Conservation (phyloP, 2,888 invertebrate genomes). For the Acleris emargana region DNA sequence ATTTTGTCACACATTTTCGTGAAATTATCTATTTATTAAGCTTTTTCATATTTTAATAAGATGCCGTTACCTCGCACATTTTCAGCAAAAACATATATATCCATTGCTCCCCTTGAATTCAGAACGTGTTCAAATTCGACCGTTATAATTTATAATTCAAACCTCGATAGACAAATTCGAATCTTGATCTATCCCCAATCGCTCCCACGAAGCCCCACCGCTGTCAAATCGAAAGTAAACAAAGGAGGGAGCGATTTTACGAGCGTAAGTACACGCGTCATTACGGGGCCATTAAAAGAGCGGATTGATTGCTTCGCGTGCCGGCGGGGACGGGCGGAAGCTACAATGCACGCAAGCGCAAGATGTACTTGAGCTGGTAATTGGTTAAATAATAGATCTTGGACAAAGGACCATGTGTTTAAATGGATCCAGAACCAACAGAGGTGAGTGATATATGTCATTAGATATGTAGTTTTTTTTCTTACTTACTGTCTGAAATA, state of each 20-base stretch:
- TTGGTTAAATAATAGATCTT: too few relatives aligned
- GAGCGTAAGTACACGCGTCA: conserved; percentile 41
- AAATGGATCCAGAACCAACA: too few relatives aligned
- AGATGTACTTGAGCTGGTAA: neutral
- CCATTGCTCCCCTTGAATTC: too few relatives aligned
- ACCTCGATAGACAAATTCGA: too few relatives aligned
- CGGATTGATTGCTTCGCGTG: conserved; percentile 61
- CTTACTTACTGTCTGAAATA: neutral
- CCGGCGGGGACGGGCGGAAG: conserved; percentile 50
- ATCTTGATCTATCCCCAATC: neutral
- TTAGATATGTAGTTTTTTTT: neutral
- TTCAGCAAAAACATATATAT: too few relatives aligned
- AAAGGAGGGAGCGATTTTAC: conserved; percentile 12
- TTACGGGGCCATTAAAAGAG: conserved; percentile 61
- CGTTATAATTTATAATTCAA: too few relatives aligned
- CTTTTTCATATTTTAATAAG: too few relatives aligned
- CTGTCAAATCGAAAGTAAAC: neutral
- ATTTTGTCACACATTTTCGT: too few relatives aligned
- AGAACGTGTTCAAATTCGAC: too few relatives aligned
- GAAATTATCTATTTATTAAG: too few relatives aligned
- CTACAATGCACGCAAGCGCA: conserved; percentile 1
- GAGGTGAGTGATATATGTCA: neutral
- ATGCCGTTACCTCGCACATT: too few relatives aligned
- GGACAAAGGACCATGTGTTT: neutral
- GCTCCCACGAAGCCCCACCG: neutral